These are phyloP conservation scores for Phoenicopterus ruber DNA, from an alignment of 2,113 vertebrate species.

Conservation along the genomic window DNA sequence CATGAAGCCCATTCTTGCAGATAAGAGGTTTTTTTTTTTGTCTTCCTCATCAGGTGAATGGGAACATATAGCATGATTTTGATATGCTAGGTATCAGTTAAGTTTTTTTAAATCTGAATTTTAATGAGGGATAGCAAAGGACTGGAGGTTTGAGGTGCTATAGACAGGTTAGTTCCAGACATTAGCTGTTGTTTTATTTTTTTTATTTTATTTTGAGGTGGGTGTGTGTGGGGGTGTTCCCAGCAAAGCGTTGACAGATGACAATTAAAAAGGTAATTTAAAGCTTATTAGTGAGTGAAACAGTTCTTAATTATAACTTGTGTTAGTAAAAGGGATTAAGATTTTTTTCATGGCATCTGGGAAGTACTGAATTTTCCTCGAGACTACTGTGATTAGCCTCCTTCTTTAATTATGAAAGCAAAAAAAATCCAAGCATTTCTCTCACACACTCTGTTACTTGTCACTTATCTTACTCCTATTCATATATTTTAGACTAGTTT, in stretches of 20 bases:
- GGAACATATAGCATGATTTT: background rate
- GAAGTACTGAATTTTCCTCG: background rate
- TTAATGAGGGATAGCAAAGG: background rate
- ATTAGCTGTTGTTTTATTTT: background rate
- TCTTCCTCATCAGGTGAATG: background rate
- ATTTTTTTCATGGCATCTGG: background rate
- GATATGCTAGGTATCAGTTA: background rate
- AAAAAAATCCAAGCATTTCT: background rate
- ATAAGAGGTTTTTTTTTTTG: background rate
- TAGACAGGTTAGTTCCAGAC: background rate
- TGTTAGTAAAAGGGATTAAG: background rate
- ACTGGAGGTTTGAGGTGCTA: background rate
- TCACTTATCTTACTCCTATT: background rate
- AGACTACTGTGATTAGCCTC: background rate
- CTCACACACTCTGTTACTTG: background rate
- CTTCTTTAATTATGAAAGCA: background rate
- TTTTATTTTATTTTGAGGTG: background rate
- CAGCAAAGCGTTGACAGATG: background rate
- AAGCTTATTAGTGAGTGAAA: background rate
- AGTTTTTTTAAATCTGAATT: background rate
- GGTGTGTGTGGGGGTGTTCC: rapidly evolving
- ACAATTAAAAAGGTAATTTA: background rate
- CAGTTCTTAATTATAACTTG: background rate
- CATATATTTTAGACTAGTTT: background rate
- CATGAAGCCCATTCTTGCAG: background rate